These are phyloP conservation scores for Desmophyllum pertusum DNA, from an alignment of 92 coral and sea anemone species.

Conservation along the genomic window DNA sequence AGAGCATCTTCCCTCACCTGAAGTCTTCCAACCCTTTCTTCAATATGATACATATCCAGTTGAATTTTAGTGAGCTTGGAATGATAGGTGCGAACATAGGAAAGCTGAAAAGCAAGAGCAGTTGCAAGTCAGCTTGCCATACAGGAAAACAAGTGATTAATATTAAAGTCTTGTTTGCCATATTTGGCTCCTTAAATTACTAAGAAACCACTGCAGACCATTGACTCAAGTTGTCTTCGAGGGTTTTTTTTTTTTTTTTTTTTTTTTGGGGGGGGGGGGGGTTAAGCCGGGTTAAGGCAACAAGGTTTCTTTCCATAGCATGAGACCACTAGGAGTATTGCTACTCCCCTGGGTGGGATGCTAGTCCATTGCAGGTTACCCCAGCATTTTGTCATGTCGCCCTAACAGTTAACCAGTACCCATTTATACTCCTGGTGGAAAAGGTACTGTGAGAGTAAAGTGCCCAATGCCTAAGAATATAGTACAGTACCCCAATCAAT, in stretches of 20 bases:
- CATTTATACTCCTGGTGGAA: neutral
- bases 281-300: no score
- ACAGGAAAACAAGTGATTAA: neutral
- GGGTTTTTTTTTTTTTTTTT: no score
- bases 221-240: no score
- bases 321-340: neutral
- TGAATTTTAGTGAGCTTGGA: slow-evolving; percentile 77
- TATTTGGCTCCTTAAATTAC: no score
- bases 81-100: slow-evolving; percentile 82
- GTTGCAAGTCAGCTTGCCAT: neutral
- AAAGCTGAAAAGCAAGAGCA: slow-evolving; percentile 55
- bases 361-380: neutral
- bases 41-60: slow-evolving; percentile 81
- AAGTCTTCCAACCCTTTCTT: slow-evolving; percentile 84
- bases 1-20: slow-evolving; percentile 57
- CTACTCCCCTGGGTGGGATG: neutral
- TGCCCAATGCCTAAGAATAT: no score
- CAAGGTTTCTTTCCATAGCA: neutral
- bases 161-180: no score
- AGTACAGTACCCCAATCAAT: neutral
- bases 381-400: neutral
- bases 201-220: no score
- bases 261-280: no score
- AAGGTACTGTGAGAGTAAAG: no score
- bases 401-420: neutral